These are phyloP conservation scores for Centropus bengalensis DNA, from an alignment of 2,113 vertebrate species.

Conservation along the genomic window DNA sequence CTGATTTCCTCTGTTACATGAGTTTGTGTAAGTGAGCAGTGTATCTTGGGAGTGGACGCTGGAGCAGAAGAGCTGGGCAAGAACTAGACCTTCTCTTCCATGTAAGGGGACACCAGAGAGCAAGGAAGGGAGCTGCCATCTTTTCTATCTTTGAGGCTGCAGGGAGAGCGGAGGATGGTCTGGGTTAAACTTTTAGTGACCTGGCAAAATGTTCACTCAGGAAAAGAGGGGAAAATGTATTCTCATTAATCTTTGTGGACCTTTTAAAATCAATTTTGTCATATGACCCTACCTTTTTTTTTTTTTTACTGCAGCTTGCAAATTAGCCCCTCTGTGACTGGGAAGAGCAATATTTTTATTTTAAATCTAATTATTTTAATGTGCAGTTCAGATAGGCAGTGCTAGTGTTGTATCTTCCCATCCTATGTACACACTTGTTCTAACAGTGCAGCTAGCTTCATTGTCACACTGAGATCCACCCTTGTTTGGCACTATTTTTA, in stretches of 20 bases:
- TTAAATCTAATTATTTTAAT: background rate
- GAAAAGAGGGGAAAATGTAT: background rate
- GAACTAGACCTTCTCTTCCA: background rate
- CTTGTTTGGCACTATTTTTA: background rate
- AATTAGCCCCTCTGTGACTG: background rate
- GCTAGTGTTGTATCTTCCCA: background rate
- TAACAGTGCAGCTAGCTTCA: background rate
- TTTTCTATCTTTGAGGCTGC: fast-evolving
- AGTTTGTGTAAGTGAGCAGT: background rate
- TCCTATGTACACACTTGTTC: background rate
- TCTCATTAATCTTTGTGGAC: background rate
- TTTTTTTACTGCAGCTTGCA: background rate
- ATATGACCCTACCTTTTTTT: background rate
- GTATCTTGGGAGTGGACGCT: background rate
- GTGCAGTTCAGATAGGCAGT: background rate
- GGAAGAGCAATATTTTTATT: background rate
- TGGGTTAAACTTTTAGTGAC: background rate
- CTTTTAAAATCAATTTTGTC: background rate
- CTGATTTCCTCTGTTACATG: background rate
- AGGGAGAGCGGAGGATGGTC: background rate
- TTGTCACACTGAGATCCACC: background rate
- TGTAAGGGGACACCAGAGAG: background rate
- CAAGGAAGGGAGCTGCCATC: background rate
- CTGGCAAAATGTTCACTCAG: background rate
- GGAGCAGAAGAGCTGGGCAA: background rate